Evolutionary conservation across 2,888 invertebrate species (phyloP), one percentile per base, ranked within the genome.

Genomic region (Thumatha senex): DNA sequence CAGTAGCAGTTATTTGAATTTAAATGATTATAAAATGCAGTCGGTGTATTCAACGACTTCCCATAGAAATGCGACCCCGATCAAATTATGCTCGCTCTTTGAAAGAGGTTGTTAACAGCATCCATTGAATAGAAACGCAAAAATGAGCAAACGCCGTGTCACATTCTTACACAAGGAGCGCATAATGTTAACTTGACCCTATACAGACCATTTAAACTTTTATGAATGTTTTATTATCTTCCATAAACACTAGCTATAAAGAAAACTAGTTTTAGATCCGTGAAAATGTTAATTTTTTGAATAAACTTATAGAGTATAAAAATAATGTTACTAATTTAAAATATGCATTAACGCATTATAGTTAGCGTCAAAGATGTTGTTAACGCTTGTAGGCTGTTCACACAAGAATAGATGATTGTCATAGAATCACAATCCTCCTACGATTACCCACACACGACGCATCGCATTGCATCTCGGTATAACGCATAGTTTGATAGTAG

Each of bases 31-130:
- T 57, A 50, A n/a, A 57, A 64, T 67, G 57, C 51, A 63, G 58
- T 57, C 58, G 54, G 64, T 67, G 74, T 76, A 80, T 84, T 82
- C 76, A 79, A 76, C 70, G 72, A 66, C 80, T 88, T 89, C 86
- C 82, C 85, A 89, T 87, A 89, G 88, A 89, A 89, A 86, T 68
- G 77, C 76, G 82, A 89, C 90, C 91, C 91, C 82, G 86, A 89
- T 86, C 83, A 87, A 89, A 90, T 90, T 89, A 90, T 91, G 72
- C 85, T 83, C 83, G 89, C 83, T 87, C 86, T 88, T 89, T 91
- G 72, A 89, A 80, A 84, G 80, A 81, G 80, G 86, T 89, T 91
- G 91, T 91, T 91, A 91, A 91, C 91, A 89, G 89, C 88, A 86
- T 88, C 88, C 85, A 75, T 84, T 89, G 80, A 89, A 89, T 85